These are phyloP conservation scores for Agrenia bidenticulata DNA, from an alignment of 2,888 invertebrate species.

Conservation along the genomic window DNA sequence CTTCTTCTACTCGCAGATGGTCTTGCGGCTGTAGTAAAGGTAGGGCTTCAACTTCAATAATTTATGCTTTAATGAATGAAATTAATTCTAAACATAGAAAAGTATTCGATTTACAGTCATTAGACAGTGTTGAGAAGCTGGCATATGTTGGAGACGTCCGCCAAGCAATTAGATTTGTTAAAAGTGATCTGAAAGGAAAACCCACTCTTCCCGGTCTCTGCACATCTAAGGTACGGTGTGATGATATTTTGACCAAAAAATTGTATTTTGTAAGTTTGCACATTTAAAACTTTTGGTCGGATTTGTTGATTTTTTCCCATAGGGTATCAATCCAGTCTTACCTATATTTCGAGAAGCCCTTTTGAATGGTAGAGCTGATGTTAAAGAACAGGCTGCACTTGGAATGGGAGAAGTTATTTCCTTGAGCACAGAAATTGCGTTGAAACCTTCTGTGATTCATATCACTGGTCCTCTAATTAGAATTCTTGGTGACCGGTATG, in stretches of 20 bases:
- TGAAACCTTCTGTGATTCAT: constrained; percentile 93
- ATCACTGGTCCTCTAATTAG: constrained; percentile 97
- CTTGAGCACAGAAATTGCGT: constrained; percentile 78
- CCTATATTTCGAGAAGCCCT: constrained; percentile 96
- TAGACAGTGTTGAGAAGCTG: constrained; percentile 81
- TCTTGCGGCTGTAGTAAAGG: constrained; percentile 80
- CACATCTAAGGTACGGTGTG: constrained; percentile 66
- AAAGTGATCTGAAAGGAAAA: constrained; percentile 76
- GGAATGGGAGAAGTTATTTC: constrained; percentile 82
- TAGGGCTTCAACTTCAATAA: constrained; percentile 9
- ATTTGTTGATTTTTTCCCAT: constrained; percentile 46
- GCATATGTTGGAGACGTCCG: constrained; percentile 85
- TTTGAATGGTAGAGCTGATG: constrained; percentile 89
- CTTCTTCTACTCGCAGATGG: constrained; percentile 89
- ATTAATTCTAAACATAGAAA: background rate
- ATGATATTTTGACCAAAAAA: constrained; percentile 11
- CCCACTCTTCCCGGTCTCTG: constrained; percentile 85
- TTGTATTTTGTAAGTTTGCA: no score
- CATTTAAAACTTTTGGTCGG: no score
- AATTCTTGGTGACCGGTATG: constrained; percentile 93
- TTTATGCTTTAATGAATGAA: background rate
- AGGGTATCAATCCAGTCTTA: constrained; percentile 88
- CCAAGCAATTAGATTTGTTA: constrained; percentile 87
- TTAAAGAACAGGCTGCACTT: constrained; percentile 92
- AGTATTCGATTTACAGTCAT: constrained; percentile 60